Base-by-base conservation (phyloP, 23 tunicate genomes). In the Diplosoma virens region DNA sequence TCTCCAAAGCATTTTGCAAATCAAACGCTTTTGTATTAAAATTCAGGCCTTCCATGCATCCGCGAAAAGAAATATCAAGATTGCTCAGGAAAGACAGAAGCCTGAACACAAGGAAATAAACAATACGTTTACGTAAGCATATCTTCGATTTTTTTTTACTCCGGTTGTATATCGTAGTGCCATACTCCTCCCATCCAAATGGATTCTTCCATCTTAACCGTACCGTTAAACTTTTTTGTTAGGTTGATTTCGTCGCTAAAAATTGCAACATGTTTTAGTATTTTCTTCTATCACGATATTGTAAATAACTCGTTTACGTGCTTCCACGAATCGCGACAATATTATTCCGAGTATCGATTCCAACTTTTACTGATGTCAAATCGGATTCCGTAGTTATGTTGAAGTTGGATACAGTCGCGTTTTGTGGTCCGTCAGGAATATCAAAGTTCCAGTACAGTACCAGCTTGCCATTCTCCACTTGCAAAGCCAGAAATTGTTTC, bases 401-500 rank as follows among this genome's bases (percentile, higher is more conserved):
- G 29, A 14, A 28, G 11, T 46, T 48, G 3, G 29, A 76, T 30
- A 76, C 58, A 48, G 60, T 41, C 1, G 71, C 79, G 11, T 41
- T 74, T 11, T n/a, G 36, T 0, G 93, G 88, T n/a, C 88, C 91
- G 31, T 41, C 46, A 3, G 54, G 41, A 54, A 82, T 87, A 7
- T 82, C 95, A 56, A 94, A 87, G 81, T 94, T 94, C 84, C 76
- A 94, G 6, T 73, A 32, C 59, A 87, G 37, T 25, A 48, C 74
- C 33, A 89, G 67, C 16, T 67, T 77, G 30, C 98, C 98, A 55
- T 83, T 81, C 6, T 41, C 79, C 47, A 87, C 33, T 72, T 94
- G 96, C 54, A 94, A 50, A 11, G 98, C 98, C 35, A 86, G 30
- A 80, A 87, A 94, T 71, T 87, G 93, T 33, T 94, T 76, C 86